These are phyloP conservation scores for Blastobasis lacticolella DNA, from an alignment of 2,888 invertebrate species.

Conservation along the genomic window DNA sequence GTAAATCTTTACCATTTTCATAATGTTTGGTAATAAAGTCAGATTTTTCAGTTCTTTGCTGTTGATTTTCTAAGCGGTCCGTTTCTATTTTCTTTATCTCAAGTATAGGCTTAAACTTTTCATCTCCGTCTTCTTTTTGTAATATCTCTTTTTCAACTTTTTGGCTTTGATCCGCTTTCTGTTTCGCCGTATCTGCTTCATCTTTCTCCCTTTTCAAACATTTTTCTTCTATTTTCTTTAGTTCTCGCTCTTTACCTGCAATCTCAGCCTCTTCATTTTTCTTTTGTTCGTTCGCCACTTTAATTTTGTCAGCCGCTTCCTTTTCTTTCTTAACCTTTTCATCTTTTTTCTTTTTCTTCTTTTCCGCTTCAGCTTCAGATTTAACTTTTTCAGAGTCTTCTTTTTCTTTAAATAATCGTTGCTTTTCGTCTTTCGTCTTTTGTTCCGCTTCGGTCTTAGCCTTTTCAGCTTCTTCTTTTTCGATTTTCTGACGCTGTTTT, in stretches of 20 bases:
- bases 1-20: too few relatives aligned
- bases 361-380: too few relatives aligned
- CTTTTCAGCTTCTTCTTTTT: slow-evolving; percentile 6
- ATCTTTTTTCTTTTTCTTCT: slow-evolving; percentile 9
- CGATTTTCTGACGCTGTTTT: slow-evolving; percentile 7
- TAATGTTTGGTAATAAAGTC: too few relatives aligned
- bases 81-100: too few relatives aligned
- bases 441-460: slow-evolving; percentile 11
- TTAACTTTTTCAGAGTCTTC: not conserved
- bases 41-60: too few relatives aligned
- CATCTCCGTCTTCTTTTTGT: slow-evolving; percentile 8
- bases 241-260: slow-evolving; percentile 1
- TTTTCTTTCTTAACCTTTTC: slow-evolving; percentile 6
- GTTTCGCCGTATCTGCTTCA: slow-evolving; percentile 2
- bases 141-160: slow-evolving; percentile 3
- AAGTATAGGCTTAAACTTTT: not conserved
- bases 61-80: too few relatives aligned
- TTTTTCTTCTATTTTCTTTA: not conserved
- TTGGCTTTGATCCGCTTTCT: not conserved
- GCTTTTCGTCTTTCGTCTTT: slow-evolving; percentile 4
- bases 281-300: not conserved
- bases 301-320: not conserved
- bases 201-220: slow-evolving; percentile 6
- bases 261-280: slow-evolving; percentile 3
- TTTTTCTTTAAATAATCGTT: slow-evolving; percentile 1